Percentiles rank a stretch among this genome's conserved stretches.
phyloP scores from a whole-genome alignment of 2,113 vertebrate species.

The Nesoenas mayeri region DNA sequence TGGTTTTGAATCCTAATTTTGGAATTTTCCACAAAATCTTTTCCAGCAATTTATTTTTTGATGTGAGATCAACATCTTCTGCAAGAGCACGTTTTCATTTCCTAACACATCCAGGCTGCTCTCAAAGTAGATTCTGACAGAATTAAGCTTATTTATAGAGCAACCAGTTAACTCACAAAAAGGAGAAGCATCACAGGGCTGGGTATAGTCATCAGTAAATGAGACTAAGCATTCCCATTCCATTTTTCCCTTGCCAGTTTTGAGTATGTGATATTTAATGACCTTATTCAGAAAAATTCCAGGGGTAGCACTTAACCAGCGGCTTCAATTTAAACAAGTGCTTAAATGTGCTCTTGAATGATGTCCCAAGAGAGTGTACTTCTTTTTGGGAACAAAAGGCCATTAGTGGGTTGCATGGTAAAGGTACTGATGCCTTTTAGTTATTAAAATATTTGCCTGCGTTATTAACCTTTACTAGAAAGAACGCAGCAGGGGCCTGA shows the following conservation, averaged over 20 bases:
- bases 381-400: neutral
- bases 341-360: neutral
- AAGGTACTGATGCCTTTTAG: neutral
- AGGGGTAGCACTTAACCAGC: conserved; percentile 13
- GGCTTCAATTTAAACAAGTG: conserved; percentile 12
- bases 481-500: neutral
- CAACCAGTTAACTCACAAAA: neutral
- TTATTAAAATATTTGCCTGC: neutral
- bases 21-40: neutral
- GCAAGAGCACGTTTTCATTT: conserved; percentile 11
- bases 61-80: neutral
- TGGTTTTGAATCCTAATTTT: neutral
- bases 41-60: neutral
- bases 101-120: neutral
- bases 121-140: neutral
- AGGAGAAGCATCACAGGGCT: neutral
- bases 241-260: conserved; percentile 4
- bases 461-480: neutral
- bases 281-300: neutral
- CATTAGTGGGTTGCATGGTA: neutral
- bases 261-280: neutral
- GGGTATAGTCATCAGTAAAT: conserved; percentile 9
- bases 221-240: neutral
- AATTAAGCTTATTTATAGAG: neutral
- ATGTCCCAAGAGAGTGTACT: neutral